A percentile compares a stretch with the other conserved stretches of the same genome.
phyloP scores from a whole-genome alignment of 1,140 invertebrate genomes.

The Agrilus planipennis region DNA sequence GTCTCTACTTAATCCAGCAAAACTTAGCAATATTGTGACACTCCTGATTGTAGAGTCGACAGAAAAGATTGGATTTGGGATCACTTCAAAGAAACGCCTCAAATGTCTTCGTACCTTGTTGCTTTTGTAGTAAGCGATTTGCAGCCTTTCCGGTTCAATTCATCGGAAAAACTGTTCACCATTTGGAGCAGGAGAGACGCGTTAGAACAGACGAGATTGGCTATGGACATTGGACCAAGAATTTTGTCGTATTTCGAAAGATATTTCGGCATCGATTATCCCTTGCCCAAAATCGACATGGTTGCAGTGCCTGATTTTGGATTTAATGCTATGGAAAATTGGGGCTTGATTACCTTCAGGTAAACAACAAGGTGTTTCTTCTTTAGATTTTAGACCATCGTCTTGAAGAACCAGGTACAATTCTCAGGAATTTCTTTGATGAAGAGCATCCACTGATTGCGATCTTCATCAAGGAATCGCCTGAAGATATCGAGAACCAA shows the following conservation, averaged over 20 bases:
- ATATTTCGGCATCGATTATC: slow-evolving; percentile 71
- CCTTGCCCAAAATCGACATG: slow-evolving; percentile 72
- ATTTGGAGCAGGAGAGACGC: slow-evolving; percentile 76
- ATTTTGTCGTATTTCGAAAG: slow-evolving; percentile 70
- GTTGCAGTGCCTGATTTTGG: slow-evolving; percentile 83
- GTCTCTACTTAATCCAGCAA: neutral
- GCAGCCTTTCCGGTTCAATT: slow-evolving; percentile 37
- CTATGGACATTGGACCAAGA: slow-evolving; percentile 63
- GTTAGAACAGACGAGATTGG: slow-evolving; percentile 62
- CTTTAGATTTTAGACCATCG: no score
- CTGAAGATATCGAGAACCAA: no score
- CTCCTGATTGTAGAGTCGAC: slow-evolving; percentile 1
- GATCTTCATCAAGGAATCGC: no score
- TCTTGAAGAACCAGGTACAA: no score
- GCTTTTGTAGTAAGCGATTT: slow-evolving; percentile 85
- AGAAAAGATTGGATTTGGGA: slow-evolving; percentile 43
- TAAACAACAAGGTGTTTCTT: slow-evolving; percentile 24
- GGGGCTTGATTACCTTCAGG: slow-evolving; percentile 84
- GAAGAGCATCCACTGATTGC: no score
- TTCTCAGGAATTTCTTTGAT: no score
- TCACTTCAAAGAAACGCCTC: slow-evolving; percentile 66
- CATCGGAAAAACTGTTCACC: slow-evolving; percentile 35
- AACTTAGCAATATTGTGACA: neutral
- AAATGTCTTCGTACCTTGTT: slow-evolving; percentile 87
- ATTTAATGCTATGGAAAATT: slow-evolving; percentile 84